Conservation (phyloP, 2,888 invertebrate genomes). For the Smittia sp. region DNA sequence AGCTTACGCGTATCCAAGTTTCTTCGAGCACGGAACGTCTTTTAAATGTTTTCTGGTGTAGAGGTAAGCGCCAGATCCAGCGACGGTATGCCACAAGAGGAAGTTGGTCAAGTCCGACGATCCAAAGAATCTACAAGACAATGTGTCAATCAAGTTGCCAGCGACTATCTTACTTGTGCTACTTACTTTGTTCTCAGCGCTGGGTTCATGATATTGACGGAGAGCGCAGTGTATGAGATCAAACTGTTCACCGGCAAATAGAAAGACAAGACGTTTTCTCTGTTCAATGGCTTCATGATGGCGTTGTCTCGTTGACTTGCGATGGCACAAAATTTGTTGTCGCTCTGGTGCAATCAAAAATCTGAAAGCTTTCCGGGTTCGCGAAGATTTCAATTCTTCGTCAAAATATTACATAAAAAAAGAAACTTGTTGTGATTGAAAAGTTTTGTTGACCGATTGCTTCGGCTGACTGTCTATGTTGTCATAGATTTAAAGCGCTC, state of each 20-base stretch:
- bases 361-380: too few species aligned
- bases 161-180: not conserved
- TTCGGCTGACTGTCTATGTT: too few species aligned
- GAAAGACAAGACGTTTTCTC: constrained; percentile 20
- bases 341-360: not conserved
- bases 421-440: too few species aligned
- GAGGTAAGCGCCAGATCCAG: constrained; percentile 80
- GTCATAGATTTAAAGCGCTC: too few species aligned
- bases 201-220: constrained; percentile 83
- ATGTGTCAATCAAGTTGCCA: not conserved
- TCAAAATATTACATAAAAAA: too few species aligned
- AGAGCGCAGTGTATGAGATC: constrained; percentile 67
- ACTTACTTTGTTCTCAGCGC: constrained; percentile 66
- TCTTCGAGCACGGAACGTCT: constrained; percentile 60
- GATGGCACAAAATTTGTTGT: not conserved
- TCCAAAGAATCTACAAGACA: constrained; percentile 4
- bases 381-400: too few species aligned
- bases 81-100: constrained; percentile 73
- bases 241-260: constrained; percentile 34
- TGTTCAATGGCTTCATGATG: constrained; percentile 34
- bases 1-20: constrained; percentile 64
- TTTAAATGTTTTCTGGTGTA: constrained; percentile 76
- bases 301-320: not conserved
- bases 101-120: constrained; percentile 70
- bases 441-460: too few species aligned